Percentiles rank a stretch among this genome's conserved stretches.
Evolutionary conservation across 2,888 invertebrate species (phyloP).

Genomic region (Callinectes sapidus): DNA sequence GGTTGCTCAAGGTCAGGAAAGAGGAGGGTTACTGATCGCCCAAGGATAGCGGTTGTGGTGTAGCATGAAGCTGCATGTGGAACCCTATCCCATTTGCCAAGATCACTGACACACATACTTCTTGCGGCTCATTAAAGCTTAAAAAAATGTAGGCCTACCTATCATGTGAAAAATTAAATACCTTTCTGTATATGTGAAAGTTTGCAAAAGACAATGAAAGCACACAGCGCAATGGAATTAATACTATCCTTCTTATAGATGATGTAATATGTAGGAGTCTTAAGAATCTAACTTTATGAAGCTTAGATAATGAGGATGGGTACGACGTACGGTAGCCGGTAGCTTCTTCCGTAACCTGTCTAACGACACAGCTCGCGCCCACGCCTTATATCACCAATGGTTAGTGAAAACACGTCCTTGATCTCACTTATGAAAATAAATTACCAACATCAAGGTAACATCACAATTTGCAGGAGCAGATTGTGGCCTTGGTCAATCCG

Average conservation of each 20-base stretch:
- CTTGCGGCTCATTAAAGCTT: neutral
- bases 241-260: neutral
- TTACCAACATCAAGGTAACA: neutral
- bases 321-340: neutral
- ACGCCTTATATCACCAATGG: neutral
- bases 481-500: neutral
- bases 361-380: neutral
- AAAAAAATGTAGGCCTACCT: neutral
- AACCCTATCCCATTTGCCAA: neutral
- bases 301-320: neutral
- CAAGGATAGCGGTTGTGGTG: neutral
- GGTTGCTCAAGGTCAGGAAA: neutral
- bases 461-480: neutral
- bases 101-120: neutral
- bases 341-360: neutral
- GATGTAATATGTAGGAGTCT: neutral
- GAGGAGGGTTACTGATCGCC: neutral
- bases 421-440: neutral
- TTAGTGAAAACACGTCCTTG: neutral
- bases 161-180: too few relatives aligned
- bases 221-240: neutral
- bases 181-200: too few relatives aligned
- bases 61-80: neutral
- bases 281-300: neutral
- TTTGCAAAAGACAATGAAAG: neutral